Percentiles rank a stretch among this genome's conserved stretches.
phyloP scores from a whole-genome alignment of 2,113 vertebrate genomes.

The Neogale vison region DNA sequence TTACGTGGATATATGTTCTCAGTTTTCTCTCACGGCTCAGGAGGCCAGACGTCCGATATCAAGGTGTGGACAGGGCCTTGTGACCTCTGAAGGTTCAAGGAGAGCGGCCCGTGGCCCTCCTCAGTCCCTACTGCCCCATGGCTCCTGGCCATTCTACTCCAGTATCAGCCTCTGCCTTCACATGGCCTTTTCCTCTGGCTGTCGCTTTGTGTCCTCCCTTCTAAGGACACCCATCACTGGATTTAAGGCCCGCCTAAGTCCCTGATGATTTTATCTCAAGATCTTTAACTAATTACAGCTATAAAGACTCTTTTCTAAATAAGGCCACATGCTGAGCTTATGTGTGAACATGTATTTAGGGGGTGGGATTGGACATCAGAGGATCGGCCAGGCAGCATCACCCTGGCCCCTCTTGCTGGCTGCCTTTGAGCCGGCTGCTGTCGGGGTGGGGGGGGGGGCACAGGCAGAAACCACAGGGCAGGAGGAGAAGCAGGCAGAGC shows the following conservation, averaged over 20 bases:
- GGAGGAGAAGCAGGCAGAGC: not conserved
- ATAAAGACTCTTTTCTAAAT: not conserved
- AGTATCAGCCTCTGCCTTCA: too few species aligned
- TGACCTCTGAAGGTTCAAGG: not conserved
- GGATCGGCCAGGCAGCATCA: rapidly evolving
- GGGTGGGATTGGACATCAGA: too few species aligned
- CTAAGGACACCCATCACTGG: not conserved
- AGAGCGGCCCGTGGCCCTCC: not conserved
- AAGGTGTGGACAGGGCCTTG: rapidly evolving
- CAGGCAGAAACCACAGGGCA: not conserved
- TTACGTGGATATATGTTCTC: not conserved
- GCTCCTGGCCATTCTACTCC: too few species aligned
- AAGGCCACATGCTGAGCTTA: not conserved
- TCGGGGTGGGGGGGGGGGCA: too few species aligned
- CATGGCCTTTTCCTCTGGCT: not conserved
- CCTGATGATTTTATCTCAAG: not conserved
- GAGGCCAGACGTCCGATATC: not conserved
- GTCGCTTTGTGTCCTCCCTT: not conserved
- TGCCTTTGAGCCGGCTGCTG: rapidly evolving
- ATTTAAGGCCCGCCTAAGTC: too few species aligned
- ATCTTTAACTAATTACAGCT: not conserved
- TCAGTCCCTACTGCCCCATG: not conserved
- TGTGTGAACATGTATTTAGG: too few species aligned
- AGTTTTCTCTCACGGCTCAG: not conserved
- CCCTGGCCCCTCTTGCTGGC: not conserved